A percentile compares a stretch with the other conserved stretches of the same genome.
Evolutionary conservation across 2,888 invertebrate species (phyloP).

Genomic region (Itoplectis maculator): DNA sequence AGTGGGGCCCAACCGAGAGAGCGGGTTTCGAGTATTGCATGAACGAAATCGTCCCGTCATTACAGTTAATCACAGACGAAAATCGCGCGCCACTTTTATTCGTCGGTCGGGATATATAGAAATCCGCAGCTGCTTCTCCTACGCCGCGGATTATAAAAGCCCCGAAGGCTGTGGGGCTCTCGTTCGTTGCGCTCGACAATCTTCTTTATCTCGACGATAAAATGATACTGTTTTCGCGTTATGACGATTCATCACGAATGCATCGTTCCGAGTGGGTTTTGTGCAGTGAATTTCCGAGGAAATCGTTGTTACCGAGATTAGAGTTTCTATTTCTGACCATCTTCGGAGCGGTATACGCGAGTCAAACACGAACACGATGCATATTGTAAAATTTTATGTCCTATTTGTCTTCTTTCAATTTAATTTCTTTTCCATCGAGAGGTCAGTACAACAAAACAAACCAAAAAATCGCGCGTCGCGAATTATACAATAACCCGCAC

Average conservation of each 20-base stretch:
- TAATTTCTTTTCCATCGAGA: slow-evolving; percentile 1
- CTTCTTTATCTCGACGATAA: not conserved
- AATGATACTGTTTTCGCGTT: not conserved
- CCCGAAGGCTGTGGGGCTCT: not conserved
- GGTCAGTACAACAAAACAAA: not conserved
- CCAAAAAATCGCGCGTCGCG: not conserved
- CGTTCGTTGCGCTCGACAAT: slow-evolving; percentile 1
- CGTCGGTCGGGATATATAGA: not conserved
- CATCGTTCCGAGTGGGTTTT: not conserved
- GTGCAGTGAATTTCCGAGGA: not conserved
- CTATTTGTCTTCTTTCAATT: not conserved
- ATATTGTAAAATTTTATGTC: not conserved
- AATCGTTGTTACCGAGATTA: not conserved
- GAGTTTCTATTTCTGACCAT: slow-evolving; percentile 17
- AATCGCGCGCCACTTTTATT: slow-evolving; percentile 28
- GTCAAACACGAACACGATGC: not conserved
- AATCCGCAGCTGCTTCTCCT: slow-evolving; percentile 18
- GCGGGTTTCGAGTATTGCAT: slow-evolving; percentile 33
- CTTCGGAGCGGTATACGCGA: not conserved
- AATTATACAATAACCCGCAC: too few relatives aligned
- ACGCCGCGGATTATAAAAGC: not conserved
- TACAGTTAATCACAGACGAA: slow-evolving; percentile 19
- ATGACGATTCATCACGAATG: slow-evolving; percentile 14
- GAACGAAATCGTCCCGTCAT: slow-evolving; percentile 25
- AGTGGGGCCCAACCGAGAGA: not conserved